These are phyloP conservation scores for Capitulum mitella DNA, from an alignment of 2,888 invertebrate species.

Conservation along the genomic window DNA sequence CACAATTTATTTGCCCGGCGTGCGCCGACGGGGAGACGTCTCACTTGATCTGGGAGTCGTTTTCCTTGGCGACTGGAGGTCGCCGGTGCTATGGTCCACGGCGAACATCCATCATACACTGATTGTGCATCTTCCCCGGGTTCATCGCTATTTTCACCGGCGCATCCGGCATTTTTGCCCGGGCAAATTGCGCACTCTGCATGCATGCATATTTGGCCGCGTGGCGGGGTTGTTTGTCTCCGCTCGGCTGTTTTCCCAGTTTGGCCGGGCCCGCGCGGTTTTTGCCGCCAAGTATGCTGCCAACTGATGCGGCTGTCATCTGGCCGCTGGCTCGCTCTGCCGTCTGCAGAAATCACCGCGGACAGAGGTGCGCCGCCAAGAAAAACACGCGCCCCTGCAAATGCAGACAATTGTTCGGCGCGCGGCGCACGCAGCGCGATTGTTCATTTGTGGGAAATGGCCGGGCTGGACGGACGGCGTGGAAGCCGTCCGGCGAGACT, in stretches of 20 bases:
- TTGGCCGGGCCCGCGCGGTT: neutral
- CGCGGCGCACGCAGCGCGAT: neutral
- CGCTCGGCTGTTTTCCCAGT: neutral
- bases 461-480: no score
- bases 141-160: neutral
- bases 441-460: no score
- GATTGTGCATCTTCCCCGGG: neutral
- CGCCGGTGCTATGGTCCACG: no score
- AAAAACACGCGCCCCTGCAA: neutral
- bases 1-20: no score
- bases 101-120: neutral
- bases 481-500: no score
- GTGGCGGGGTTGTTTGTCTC: neutral
- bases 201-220: neutral
- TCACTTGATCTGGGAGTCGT: no score
- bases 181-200: neutral
- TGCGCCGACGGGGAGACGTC: no score
- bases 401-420: neutral
- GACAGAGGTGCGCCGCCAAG: neutral
- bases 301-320: neutral
- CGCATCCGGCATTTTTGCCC: neutral
- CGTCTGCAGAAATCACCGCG: neutral
- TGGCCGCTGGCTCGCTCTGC: neutral
- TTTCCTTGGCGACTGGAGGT: no score
- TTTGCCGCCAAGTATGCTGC: conserved; percentile 11